phyloP scores from a whole-genome alignment of 2,113 vertebrate species.

The Phainopepla nitens region DNA sequence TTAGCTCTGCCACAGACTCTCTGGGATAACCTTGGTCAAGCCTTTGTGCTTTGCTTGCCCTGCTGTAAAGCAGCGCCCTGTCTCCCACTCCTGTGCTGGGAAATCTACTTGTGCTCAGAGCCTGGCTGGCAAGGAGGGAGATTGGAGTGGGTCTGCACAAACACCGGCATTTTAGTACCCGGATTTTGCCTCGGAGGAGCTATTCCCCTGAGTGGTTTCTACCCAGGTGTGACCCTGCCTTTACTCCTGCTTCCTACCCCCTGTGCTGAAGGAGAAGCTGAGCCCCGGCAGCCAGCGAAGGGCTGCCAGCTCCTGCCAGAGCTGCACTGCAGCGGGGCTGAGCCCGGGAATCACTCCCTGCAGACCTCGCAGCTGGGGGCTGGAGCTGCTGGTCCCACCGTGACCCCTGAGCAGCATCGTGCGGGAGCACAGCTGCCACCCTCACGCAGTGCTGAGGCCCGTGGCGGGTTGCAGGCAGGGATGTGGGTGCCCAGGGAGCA shows the following conservation, averaged over 20 bases:
- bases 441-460: accelerated
- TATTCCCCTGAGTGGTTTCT: neutral
- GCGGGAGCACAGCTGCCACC: neutral
- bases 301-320: neutral
- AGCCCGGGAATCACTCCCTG: neutral
- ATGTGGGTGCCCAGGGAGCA: neutral
- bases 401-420: accelerated
- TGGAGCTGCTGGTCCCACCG: neutral
- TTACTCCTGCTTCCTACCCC: neutral
- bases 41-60: neutral
- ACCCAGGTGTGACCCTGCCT: neutral
- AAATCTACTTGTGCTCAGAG: neutral
- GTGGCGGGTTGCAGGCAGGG: neutral
- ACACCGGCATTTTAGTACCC: accelerated
- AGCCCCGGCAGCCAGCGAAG: accelerated
- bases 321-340: conserved; percentile 11
- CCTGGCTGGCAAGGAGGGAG: neutral
- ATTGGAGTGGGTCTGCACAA: neutral
- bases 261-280: neutral
- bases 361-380: neutral
- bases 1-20: neutral
- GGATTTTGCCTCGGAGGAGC: neutral
- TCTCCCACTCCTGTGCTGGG: neutral
- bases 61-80: neutral
- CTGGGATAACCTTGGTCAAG: conserved; percentile 5